Evolutionary conservation across 2,113 vertebrate species (phyloP), one percentile per base, ranked within the genome.

Genomic region (Tragulus kanchil): DNA sequence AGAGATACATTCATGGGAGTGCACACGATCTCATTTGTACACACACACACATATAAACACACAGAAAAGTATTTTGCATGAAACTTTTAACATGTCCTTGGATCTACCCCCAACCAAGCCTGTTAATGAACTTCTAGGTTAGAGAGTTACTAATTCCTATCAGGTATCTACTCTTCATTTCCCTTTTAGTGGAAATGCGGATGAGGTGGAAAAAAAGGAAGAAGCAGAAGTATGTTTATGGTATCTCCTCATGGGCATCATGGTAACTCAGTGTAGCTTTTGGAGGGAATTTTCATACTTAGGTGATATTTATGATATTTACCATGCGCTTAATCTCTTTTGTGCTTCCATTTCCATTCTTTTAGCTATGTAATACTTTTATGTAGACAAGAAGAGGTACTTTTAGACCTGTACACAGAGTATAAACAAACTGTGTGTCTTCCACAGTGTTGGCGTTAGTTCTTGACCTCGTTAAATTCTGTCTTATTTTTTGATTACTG

Each of bases 61-160:
- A 16, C 48, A 42, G 11, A 85, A 21, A 19, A 83, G 15, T 82
- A 64, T 92, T 95, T 93, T 84, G 13, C 11, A 14, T 88, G 42
- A 81, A 81, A 69, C 54, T 61, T 62, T 36, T 56, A 77, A 95
- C 58, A 28, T 67, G 23, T 65, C 56, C 45, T 82, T 58, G 21
- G 48, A 75, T 61, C 78, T 1, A 1, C 6, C 31, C 28, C 5
- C 26, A 21, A 0, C 4, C 10, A 71, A 52, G 59, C 48, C 36
- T 59, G 52, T 89, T 84, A 42, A 59, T 89, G 78, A 78, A 77
- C 28, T 59, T 95, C 31, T 96, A 42, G 42, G 58, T 88, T 59
- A 88, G 64, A 85, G 14, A 48, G 26, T 31, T 92, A 42, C 5
- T 78, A 54, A 84, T 95, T 83, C 4, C 45, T 2, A 26, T 50